Base-by-base conservation (phyloP, 2,113 vertebrate species). In the Aythya baeri region DNA sequence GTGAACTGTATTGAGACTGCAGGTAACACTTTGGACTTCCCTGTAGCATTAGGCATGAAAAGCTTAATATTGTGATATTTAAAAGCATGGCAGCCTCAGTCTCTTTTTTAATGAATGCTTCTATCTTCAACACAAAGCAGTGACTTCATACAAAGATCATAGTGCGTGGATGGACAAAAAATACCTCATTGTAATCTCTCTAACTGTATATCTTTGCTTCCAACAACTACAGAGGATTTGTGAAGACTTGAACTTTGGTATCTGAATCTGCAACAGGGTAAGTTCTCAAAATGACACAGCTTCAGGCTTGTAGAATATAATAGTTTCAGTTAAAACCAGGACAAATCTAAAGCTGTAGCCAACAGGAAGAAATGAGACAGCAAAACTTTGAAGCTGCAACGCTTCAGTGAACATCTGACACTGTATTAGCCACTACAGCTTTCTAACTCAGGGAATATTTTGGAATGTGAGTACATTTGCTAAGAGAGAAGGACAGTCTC, bases 201-300 rank as follows among this genome's bases (percentile, higher is more conserved):
- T 52, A 82, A 46, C 7, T 41, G 5, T 4, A 10, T 67, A 61
- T 68, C 17, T 78, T 86, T 31, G 59, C 2, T 43, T 46, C 65
- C 62, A 21, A 57, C 16, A 61, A 7, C 22, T 77, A 83, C 1
- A 67, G 8, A 49, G 68, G 54, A 8, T 67, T 75, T 57, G 4
- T 17, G 23, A 88, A 90, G 20, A n/a, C 12, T 55, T 77, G 31
- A 67, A 74, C 88, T 95, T 79, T 93, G 52, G 7, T 59, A 52
- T 62, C 15, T 1, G 1, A 71, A 71, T 54, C 21, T 38, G 15
- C 14, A 94, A 84, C 78, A 63, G 5, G 5, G 15, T 38, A 68
- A 50, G 7, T 74, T 88, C 57, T 76, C 25, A 73, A 93, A 91
- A 83, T 52, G 6, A 38, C 62, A 63, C 7, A 32, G 6, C 21